Evolutionary conservation across 2,797 vertebrate species (phyloP).

Genomic region (Ficedula albicollis): DNA sequence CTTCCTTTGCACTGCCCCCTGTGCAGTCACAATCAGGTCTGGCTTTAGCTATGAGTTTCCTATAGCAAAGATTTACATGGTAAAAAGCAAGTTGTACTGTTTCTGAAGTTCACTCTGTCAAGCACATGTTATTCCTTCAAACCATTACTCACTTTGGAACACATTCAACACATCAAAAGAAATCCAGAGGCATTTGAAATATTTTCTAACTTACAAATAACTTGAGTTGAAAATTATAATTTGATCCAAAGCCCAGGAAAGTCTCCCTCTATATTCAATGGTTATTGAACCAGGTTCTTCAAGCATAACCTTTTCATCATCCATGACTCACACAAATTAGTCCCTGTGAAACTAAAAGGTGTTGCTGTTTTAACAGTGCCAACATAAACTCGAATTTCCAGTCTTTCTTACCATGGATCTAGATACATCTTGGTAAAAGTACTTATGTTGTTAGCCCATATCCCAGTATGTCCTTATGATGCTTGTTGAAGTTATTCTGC

Average conservation of each 20-base stretch:
- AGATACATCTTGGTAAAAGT: neutral
- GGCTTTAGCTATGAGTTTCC: neutral
- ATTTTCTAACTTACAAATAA: slow-evolving; percentile 28
- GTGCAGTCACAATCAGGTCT: neutral
- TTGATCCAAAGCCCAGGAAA: slow-evolving; percentile 15
- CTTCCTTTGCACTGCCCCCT: neutral
- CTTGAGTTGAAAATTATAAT: neutral
- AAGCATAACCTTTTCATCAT: slow-evolving; percentile 36
- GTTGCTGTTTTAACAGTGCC: neutral
- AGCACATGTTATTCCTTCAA: neutral
- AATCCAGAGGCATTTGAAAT: slow-evolving; percentile 30
- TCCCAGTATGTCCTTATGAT: neutral
- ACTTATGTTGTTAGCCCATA: neutral
- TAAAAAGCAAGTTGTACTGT: neutral
- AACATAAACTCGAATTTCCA: neutral
- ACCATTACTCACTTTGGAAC: slow-evolving; percentile 4
- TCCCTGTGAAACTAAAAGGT: neutral
- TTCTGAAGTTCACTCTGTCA: neutral
- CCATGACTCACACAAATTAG: neutral
- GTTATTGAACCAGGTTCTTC: slow-evolving; percentile 36
- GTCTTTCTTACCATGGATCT: neutral
- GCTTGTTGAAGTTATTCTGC: neutral
- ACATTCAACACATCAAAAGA: slow-evolving; percentile 19
- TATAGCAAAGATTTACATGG: neutral
- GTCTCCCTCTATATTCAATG: slow-evolving; percentile 25